Evolutionary conservation across 35 echinoderm and acorn worm genomes (phyloP), one percentile per base, ranked within the genome.

Genomic region (Lytechinus variegatus): DNA sequence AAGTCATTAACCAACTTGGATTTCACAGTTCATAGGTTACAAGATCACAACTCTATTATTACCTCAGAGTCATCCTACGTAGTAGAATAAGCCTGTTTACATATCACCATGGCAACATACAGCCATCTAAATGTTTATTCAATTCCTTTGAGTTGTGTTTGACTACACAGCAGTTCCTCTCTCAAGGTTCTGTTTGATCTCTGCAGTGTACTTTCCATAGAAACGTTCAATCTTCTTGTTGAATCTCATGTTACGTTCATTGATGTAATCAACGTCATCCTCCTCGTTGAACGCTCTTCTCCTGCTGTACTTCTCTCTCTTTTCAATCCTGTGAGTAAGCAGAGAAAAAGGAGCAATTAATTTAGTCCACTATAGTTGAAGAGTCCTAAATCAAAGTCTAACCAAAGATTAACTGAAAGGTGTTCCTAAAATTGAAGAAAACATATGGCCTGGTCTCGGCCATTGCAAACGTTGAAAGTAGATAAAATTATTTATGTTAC

Each of bases 251-350:
- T 99, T 99, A 28, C 98, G 94, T 71, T 99, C 98, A 87, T 99
- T 99, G 92, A 99, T 99, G 98, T 97, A 99, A 94, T 99, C 98
- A 19, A 99, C 97, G 91, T 99, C 98, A 94, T 99, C 96, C 71
- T 99, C 98, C 55, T 99, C 98, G 54, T 99, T 99, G 86, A 97
- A 97, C 4, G 97, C 96, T 91, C 98, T 88, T 95, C 98, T 99
- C 53, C 98, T 95, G 86, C 98, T 99, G 94, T 95, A 99, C 91
- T 99, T 99, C 28, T 95, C 57, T 66, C 97, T 87, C 95, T 97
- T 97, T 5, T 97, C 96, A 95, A 99, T 99, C 89, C 98, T 99
- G 95, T n/a, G n/a, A n/a, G n/a, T 44, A 94, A 27, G 27, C 44
- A 94, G 52, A 95, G 58, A 57, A 79, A 79, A 79, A 24, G 16